phyloP scores from a whole-genome alignment of 2,113 vertebrate genomes.

The Opisthocomus hoazin region DNA sequence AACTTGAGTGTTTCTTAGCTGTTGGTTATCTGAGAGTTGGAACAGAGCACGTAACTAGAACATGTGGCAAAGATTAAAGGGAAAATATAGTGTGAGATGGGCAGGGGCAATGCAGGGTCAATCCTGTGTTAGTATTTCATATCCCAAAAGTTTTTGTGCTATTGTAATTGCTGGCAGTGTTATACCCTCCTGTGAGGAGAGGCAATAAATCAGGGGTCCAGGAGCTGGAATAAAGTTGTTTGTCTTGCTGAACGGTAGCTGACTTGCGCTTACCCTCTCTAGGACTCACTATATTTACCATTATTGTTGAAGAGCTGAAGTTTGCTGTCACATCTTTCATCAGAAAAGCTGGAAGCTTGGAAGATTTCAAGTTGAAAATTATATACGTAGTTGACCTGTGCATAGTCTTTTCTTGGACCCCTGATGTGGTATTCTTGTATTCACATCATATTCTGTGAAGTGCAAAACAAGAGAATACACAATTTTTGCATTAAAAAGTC shows the following conservation, averaged over 20 bases:
- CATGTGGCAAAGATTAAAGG: slow-evolving; percentile 17
- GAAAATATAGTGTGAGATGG: slow-evolving; percentile 2
- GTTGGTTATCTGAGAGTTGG: slow-evolving; percentile 25
- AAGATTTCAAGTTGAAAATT: slow-evolving; percentile 65
- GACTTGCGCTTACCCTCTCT: slow-evolving; percentile 58
- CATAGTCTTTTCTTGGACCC: slow-evolving; percentile 70
- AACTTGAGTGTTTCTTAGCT: slow-evolving; percentile 48
- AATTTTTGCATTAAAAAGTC: slow-evolving; percentile 73
- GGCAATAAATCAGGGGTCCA: slow-evolving; percentile 63
- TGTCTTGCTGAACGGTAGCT: slow-evolving; percentile 48
- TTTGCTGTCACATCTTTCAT: slow-evolving; percentile 48
- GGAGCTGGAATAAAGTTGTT: slow-evolving; percentile 44
- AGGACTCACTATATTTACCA: slow-evolving; percentile 47
- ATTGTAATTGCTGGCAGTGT: slow-evolving; percentile 76
- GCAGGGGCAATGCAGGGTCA: slow-evolving; percentile 66
- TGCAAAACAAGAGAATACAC: slow-evolving; percentile 75
- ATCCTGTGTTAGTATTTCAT: slow-evolving; percentile 75
- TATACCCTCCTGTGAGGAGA: slow-evolving; percentile 70
- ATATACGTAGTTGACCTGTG: slow-evolving; percentile 63
- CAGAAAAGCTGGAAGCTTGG: slow-evolving; percentile 64
- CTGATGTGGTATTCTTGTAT: slow-evolving; percentile 79
- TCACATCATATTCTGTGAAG: slow-evolving; percentile 80
- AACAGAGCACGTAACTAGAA: slow-evolving; percentile 41
- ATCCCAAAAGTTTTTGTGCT: slow-evolving; percentile 79
- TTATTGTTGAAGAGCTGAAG: slow-evolving; percentile 57